Base-by-base conservation (phyloP, 2,888 invertebrate species). In the Conops quadrifasciatus region DNA sequence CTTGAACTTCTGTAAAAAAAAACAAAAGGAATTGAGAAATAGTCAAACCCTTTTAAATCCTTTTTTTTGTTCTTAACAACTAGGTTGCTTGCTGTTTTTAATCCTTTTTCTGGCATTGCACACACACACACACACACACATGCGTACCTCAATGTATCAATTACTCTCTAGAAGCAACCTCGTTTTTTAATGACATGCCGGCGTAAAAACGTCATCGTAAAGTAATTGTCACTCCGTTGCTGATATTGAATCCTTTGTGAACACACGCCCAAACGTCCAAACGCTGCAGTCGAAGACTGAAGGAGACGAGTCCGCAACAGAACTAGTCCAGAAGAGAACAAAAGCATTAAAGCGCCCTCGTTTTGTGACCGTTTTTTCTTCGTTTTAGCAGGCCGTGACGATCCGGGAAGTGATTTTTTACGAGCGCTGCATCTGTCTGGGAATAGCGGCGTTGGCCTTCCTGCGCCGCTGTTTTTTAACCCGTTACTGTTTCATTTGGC, bases 191-290 rank as follows among this genome's bases (percentile, higher is more conserved):
- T 67, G 72, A 73, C 51, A 72, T 70, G 71, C 16, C 58, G 45
- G 24, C 24, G 67, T 56, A 16, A 60, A 53, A 71, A 67, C 64
- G 70, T 67, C 69, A 70, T 74, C 75, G 68, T 74, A 74, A 72
- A 72, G 71, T 73, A 73, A 72, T 71, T 73, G 73, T 74, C 72
- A 67, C 59, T 45, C 63, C 45, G 72, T 67, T 75, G 71, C 66
- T n/a, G 28, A 65, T 66, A 71, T 58, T 60, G 21, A 49, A 21
- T 49, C 49, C 63, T 56, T 65, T 71, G 65, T 71, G 59, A 71
- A 71, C 58, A 62, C 69, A 53, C 62, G 62, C 26, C 30, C 28
- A 67, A 45, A 64, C 45, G 28, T 45, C 1, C 19, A 4, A 36
- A 28, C 28, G 30, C 60, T n/a, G n/a, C n/a, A n/a, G n/a, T n/a